Conservation (phyloP, 2,888 invertebrate genomes). For the Cheilosia urbana region DNA sequence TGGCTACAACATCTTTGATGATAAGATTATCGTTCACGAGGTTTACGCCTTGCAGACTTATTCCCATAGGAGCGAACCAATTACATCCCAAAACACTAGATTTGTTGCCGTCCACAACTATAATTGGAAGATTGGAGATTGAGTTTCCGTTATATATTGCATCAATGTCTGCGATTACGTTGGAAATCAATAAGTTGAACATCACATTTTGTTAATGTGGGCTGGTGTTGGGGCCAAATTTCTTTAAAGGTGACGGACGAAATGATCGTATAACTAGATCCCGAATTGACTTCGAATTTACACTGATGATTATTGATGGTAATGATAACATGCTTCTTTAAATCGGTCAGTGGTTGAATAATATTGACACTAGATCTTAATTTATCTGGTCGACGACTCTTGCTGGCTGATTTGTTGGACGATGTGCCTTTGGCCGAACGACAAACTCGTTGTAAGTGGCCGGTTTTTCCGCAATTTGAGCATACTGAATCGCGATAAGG, state of each 20-base stretch:
- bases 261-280: not conserved
- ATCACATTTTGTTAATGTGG: no score
- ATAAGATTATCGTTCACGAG: no score
- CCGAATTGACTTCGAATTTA: not conserved
- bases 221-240: not conserved
- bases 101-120: no score
- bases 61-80: no score
- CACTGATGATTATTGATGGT: not conserved
- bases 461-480: not conserved
- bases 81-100: no score
- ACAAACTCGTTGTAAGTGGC: not conserved
- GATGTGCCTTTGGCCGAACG: not conserved
- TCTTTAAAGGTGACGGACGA: not conserved
- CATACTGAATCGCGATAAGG: no score
- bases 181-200: no score
- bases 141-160: no score
- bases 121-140: no score
- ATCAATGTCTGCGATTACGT: no score
- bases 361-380: not conserved
- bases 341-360: not conserved
- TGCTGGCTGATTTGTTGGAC: not conserved
- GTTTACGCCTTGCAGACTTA: no score
- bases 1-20: no score
- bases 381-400: not conserved
- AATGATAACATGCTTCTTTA: not conserved